Evolutionary conservation across 92 coral and sea anemone species (phyloP).

Genomic region (Parazoanthus darwini): DNA sequence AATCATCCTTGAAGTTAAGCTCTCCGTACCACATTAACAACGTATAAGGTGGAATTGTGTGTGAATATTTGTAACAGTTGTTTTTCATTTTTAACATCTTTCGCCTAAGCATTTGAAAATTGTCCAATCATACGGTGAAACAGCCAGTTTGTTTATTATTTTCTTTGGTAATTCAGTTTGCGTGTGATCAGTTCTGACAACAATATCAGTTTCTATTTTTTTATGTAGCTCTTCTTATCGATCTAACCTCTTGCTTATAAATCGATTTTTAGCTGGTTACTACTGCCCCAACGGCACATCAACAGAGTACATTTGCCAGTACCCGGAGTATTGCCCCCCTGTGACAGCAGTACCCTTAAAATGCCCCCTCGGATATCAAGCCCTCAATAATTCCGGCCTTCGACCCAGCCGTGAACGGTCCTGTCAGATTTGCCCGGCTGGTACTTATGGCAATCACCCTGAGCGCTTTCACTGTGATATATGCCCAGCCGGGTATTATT

Average conservation of each 20-base stretch:
- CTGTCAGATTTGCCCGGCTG: slow-evolving; percentile 76
- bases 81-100: too few species aligned
- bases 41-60: too few species aligned
- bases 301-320: slow-evolving; percentile 51
- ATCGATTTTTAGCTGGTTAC: slow-evolving; percentile 66
- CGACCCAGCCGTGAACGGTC: slow-evolving; percentile 56
- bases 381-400: slow-evolving; percentile 58
- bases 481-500: slow-evolving; percentile 91
- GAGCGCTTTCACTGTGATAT: slow-evolving; percentile 65
- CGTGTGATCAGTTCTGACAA: background rate
- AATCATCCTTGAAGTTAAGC: too few species aligned
- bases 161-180: too few species aligned
- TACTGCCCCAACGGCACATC: slow-evolving; percentile 78
- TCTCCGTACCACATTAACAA: too few species aligned
- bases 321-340: slow-evolving; percentile 91
- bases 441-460: slow-evolving; percentile 82
- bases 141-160: too few species aligned
- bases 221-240: background rate
- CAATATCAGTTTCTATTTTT: background rate
- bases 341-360: slow-evolving; percentile 53
- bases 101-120: too few species aligned
- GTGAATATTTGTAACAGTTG: too few species aligned
- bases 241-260: background rate
- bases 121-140: too few species aligned
- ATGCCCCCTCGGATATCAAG: slow-evolving; percentile 80